Evolutionary conservation across 2,888 invertebrate genomes (phyloP).

Genomic region (Lithosia quadra): DNA sequence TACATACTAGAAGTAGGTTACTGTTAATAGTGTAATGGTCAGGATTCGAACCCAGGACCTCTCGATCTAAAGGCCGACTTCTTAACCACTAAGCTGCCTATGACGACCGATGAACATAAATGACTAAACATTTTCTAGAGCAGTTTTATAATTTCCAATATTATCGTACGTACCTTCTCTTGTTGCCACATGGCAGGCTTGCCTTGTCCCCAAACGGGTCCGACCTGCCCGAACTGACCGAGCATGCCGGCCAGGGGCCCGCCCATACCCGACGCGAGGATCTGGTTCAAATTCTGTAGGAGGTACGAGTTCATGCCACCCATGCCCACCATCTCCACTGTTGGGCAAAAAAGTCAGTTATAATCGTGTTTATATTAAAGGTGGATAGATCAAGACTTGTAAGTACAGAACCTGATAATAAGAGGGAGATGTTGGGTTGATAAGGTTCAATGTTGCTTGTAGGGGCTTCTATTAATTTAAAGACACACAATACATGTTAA

Average conservation of each 20-base stretch:
- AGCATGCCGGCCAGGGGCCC: constrained; percentile 78
- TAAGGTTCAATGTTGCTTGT: no score
- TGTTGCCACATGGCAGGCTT: constrained; percentile 68
- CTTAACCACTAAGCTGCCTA: no score
- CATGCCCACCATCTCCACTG: constrained; percentile 90
- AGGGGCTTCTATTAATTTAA: no score
- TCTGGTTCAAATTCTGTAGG: constrained; percentile 83
- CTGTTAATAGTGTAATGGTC: no score
- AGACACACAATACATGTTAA: no score
- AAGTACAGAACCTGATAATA: neutral
- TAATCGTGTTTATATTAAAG: neutral
- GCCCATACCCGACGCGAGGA: constrained; percentile 81
- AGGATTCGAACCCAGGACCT: no score
- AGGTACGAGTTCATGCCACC: constrained; percentile 84
- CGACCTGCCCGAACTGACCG: constrained; percentile 67
- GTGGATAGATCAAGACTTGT: neutral
- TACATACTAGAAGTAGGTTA: no score
- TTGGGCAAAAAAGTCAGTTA: constrained; percentile 31
- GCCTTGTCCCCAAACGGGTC: constrained; percentile 64
- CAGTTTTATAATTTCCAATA: neutral
- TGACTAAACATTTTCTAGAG: neutral
- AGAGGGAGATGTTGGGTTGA: no score
- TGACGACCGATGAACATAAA: no score
- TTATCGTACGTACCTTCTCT: constrained; percentile 63
- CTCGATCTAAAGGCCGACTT: no score